These are phyloP conservation scores for Eulithis testata DNA, from an alignment of 2,888 invertebrate genomes.

Conservation along the genomic window DNA sequence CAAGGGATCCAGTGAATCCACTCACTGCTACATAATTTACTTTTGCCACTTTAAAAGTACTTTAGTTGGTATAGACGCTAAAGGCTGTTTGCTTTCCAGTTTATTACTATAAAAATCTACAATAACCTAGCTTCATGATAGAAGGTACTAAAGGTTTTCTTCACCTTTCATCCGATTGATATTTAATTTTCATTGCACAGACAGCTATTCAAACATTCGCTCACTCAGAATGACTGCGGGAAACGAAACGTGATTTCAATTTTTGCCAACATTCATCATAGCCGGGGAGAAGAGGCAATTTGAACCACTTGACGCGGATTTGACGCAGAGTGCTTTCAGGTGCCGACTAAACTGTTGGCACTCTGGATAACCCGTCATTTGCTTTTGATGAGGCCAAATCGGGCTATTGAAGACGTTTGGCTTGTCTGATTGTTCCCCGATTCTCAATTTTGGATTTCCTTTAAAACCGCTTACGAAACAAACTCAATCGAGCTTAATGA, in stretches of 20 bases:
- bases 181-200: constrained; percentile 44
- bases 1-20: no score
- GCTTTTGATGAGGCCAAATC: constrained; percentile 65
- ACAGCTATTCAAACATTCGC: constrained; percentile 56
- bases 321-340: constrained; percentile 71
- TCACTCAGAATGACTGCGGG: constrained; percentile 55
- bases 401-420: constrained; percentile 59
- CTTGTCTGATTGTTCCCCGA: constrained; percentile 49
- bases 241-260: constrained; percentile 73
- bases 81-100: background rate
- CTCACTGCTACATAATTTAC: no score
- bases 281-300: constrained; percentile 60
- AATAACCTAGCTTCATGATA: constrained; percentile 1
- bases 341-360: constrained; percentile 62
- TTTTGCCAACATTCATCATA: constrained; percentile 72
- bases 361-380: constrained; percentile 70
- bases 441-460: constrained; percentile 35
- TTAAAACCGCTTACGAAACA: constrained; percentile 39
- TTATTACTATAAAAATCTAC: background rate
- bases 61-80: no score
- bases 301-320: constrained; percentile 71
- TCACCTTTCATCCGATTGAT: constrained; percentile 52
- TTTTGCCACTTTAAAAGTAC: no score
- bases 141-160: background rate
- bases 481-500: constrained; percentile 25